phyloP scores from a whole-genome alignment of 2,888 invertebrate species.

The Temnothorax unifasciatus region DNA sequence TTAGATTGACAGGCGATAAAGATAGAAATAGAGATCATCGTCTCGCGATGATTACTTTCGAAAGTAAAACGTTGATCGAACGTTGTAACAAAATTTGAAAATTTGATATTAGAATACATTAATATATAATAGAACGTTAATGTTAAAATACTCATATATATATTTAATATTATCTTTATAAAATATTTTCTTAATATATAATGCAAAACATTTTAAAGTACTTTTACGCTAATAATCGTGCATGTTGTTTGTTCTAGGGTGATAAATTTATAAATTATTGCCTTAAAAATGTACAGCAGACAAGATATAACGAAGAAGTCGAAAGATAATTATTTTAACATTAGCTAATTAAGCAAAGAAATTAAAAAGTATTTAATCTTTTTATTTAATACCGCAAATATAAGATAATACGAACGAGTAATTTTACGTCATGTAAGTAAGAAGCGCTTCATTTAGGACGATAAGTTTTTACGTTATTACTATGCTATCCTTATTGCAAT shows the following conservation, averaged over 20 bases:
- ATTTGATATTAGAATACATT: neutral
- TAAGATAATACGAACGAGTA: neutral
- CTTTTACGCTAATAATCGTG: neutral
- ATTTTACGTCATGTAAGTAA: constrained; percentile 8
- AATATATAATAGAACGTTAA: neutral
- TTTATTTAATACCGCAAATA: neutral
- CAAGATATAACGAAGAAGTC: neutral
- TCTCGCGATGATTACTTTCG: constrained; percentile 10
- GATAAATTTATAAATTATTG: neutral
- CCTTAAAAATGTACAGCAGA: neutral
- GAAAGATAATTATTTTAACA: constrained; percentile 1
- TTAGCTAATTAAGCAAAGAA: neutral
- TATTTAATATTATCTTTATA: neutral
- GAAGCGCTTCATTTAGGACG: neutral
- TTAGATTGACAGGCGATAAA: constrained; percentile 30
- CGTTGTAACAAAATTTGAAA: neutral
- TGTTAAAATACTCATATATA: neutral
- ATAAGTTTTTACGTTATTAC: neutral
- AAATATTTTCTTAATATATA: neutral
- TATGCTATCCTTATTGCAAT: constrained; percentile 37
- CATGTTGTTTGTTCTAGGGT: neutral
- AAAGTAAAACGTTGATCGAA: neutral
- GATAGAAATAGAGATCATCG: neutral
- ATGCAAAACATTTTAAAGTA: neutral
- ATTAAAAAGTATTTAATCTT: neutral